These are phyloP conservation scores for Thera britannica DNA, from an alignment of 2,888 invertebrate genomes.

Conservation along the genomic window DNA sequence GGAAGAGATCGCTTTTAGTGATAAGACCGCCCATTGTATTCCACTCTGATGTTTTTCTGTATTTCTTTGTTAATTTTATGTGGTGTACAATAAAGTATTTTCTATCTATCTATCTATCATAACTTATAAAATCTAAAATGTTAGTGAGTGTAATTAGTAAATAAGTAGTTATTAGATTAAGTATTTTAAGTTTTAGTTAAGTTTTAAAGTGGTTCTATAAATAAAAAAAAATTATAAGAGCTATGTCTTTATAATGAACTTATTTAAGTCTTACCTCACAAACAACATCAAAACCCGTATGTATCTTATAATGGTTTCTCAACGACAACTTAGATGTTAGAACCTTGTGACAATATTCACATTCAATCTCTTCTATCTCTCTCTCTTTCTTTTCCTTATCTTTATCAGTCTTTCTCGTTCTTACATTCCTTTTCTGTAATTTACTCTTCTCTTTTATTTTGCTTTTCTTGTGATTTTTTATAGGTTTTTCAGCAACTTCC, in stretches of 20 bases:
- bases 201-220: too few species aligned
- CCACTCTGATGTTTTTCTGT: too few species aligned
- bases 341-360: constrained; percentile 74
- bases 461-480: constrained; percentile 12
- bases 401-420: constrained; percentile 47
- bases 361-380: constrained; percentile 65
- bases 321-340: constrained; percentile 71
- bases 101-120: too few species aligned
- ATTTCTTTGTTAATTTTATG: too few species aligned
- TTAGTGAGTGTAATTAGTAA: too few species aligned
- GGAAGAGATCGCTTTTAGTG: too few species aligned
- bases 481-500: not conserved
- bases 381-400: constrained; percentile 46
- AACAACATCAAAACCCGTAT: constrained; percentile 73
- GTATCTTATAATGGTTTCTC: constrained; percentile 76
- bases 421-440: constrained; percentile 40
- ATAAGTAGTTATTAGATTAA: too few species aligned
- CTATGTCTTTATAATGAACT: not conserved
- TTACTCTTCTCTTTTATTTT: constrained; percentile 18
- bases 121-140: too few species aligned
- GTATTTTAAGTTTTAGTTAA: too few species aligned
- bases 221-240: too few species aligned
- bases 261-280: constrained; percentile 50
- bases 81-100: too few species aligned
- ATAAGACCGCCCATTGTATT: too few species aligned